Base-by-base conservation (phyloP, 1,140 invertebrate species). In the Hyposmocoma kahamanoa region DNA sequence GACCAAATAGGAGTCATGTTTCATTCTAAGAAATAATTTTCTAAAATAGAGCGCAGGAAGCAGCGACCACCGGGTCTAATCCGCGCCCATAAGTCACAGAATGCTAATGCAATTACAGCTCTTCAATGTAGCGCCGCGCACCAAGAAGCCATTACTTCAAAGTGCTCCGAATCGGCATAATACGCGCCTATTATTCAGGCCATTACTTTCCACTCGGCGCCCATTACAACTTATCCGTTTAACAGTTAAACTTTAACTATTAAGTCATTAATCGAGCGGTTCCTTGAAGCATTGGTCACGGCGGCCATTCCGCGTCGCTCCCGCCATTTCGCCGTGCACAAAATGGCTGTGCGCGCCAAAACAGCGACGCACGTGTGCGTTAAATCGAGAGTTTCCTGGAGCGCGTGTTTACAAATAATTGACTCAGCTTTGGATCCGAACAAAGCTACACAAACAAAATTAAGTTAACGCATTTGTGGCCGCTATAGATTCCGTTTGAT, bases 181-280 rank as follows among this genome's bases (percentile, higher is more conserved):
- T 64, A 60, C 62, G 26, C 36, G 53, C 43, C 60, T 51, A 66
- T 73, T 69, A 69, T 56, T 65, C 53, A 58, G 57, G 42, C 63
- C 62, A 72, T 74, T 70, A 68, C 59, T 69, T 67, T 58, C 62
- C 61, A 65, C 63, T 73, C 61, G 56, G 53, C 63, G 56, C 56
- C 60, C 47, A 59, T 72, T 63, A 53, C 52, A 71, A 74, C 57
- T 71, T 64, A 47, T 59, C 60, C 53, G 53, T 68, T 65, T 68
- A 67, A 72, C 66, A 67, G 55, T 70, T 67, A 59, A 74, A 72
- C 60, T 74, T 67, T 61, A 71, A 72, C 67, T 67, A 73, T 73
- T 69, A 68, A 67, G 61, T 62, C 67, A 65, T 72, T 77, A 73
- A 73, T 77, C 63, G 70, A 62, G 56, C 63, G 67, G 51, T 69